Percentiles rank a stretch among this genome's conserved stretches.
Evolutionary conservation across 2,888 invertebrate genomes (phyloP).

Genomic region (Thereva unica): DNA sequence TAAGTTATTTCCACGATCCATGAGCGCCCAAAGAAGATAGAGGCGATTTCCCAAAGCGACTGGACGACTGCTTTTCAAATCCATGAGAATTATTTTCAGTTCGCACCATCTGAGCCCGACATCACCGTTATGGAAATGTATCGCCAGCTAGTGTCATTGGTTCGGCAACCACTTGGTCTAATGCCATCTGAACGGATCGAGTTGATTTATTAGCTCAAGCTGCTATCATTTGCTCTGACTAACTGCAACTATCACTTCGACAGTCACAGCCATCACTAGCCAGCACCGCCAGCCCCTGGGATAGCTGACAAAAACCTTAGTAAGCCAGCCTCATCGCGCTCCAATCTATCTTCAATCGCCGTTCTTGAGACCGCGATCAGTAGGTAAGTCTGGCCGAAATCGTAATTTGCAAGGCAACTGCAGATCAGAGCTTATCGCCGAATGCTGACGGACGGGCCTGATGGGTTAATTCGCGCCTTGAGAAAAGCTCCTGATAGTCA

Average conservation of each 20-base stretch:
- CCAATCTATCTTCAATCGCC: conserved; percentile 17
- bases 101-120: conserved; percentile 14
- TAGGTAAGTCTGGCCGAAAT: neutral
- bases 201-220: conserved; percentile 25
- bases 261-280: too few species aligned
- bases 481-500: neutral
- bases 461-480: conserved; percentile 18
- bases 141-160: conserved; percentile 21
- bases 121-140: conserved; percentile 29
- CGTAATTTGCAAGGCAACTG: too few species aligned
- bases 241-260: neutral
- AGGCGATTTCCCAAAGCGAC: conserved; percentile 19
- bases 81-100: conserved; percentile 31
- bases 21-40: conserved; percentile 14
- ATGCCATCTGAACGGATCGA: conserved; percentile 24
- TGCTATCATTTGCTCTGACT: conserved; percentile 12
- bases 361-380: conserved; percentile 1
- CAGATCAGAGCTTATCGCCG: conserved; percentile 4
- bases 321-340: neutral
- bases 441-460: conserved; percentile 10
- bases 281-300: too few species aligned
- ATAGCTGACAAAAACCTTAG: too few species aligned
- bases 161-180: conserved; percentile 6
- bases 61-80: conserved; percentile 10
- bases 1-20: conserved; percentile 4